Base-by-base conservation (phyloP, 2,888 invertebrate species). In the Hipparchia sbordonii region DNA sequence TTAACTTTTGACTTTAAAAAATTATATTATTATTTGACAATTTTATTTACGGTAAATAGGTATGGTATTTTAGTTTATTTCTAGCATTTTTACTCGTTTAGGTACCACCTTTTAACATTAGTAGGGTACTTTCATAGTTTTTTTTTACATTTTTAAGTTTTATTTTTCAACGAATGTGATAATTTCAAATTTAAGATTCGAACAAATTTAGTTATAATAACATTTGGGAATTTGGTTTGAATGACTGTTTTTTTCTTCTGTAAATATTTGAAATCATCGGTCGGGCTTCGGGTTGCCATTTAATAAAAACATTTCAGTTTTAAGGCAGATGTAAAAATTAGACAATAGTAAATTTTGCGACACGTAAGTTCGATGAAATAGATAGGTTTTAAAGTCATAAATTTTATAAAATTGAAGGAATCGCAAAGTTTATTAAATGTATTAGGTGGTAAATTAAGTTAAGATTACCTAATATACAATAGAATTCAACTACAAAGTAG, bases 231-330 rank as follows among this genome's bases (percentile, higher is more conserved):
- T 60, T 65, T 72, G 69, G 69, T 69, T 69, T 69, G 69, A 69
- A 72, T 75, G 72, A 81, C 78, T 81, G 79, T 76, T 79, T 79
- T 80, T 79, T 81, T 81, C 23, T 79, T 78, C 77, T 82, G 79
- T 81, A 79, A 79, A 78, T 80, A 77, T 77, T 73, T 73, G 54
- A 13, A 73, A 48, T 56, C 70, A 72, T 72, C 79, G 77, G 80
- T 79, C 79, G 85, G 87, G 86, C 85, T 84, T 85, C 80, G 85
- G 87, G 86, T 86, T 86, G 88, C 87, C 86, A 85, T 87, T 77
- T 73, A 69, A 72, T 69, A 76, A 76, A 73, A 74, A 72, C 12
- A 67, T 59, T 57, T 71, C 66, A 66, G 68, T 68, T 71, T 71
- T 76, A 76, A 74, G 73, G 71, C 71, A 76, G 61, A 59, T 70